These are phyloP conservation scores for Odontomyia ornata DNA, from an alignment of 2,888 invertebrate species.

Conservation along the genomic window DNA sequence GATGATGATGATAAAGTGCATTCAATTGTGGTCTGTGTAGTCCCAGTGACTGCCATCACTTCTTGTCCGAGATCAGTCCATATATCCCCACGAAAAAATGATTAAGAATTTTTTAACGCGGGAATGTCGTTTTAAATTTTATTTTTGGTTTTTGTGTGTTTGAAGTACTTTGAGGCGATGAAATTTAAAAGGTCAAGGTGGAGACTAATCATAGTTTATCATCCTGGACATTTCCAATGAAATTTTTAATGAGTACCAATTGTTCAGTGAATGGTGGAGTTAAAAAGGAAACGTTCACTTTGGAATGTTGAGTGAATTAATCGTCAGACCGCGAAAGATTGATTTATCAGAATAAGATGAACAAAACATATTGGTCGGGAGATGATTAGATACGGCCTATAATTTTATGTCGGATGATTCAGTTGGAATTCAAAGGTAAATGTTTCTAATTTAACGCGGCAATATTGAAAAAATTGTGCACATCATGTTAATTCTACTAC, in stretches of 20 bases:
- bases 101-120: background rate
- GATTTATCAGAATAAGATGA: too few species aligned
- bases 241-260: conserved; percentile 14
- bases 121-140: background rate
- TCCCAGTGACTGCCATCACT: background rate
- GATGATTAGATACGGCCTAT: too few species aligned
- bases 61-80: background rate
- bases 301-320: conserved; percentile 3
- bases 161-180: background rate
- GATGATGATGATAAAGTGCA: conserved; percentile 31
- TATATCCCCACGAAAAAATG: background rate
- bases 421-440: too few species aligned
- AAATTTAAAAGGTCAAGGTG: conserved; percentile 4
- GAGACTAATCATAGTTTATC: conserved; percentile 18
- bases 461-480: too few species aligned
- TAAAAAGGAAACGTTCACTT: background rate
- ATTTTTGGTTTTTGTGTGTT: background rate
- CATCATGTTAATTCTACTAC: too few species aligned
- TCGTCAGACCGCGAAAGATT: background rate
- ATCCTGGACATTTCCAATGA: background rate
- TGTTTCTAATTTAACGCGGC: too few species aligned
- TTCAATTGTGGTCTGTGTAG: conserved; percentile 3
- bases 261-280: background rate
- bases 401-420: too few species aligned
- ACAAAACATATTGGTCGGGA: too few species aligned